Conservation (phyloP, 2,888 invertebrate genomes). For the Dasypogon diadema region DNA sequence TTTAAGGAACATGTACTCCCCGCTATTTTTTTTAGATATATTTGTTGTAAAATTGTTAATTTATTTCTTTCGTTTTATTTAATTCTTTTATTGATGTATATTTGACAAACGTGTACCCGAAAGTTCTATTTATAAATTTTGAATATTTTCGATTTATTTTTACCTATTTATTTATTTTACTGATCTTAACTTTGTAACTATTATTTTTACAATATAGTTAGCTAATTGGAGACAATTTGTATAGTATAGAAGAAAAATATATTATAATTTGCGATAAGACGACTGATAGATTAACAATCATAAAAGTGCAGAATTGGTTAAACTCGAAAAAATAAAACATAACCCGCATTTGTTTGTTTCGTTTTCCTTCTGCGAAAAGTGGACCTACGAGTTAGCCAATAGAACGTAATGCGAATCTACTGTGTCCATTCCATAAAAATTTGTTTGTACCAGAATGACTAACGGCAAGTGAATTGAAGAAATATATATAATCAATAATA, state of each 20-base stretch:
- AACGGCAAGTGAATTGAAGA: no score
- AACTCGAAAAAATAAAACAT: background rate
- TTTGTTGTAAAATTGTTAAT: constrained; percentile 46
- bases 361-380: no score
- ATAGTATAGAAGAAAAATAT: constrained; percentile 10
- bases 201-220: constrained; percentile 16
- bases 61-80: constrained; percentile 40
- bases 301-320: background rate
- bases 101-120: constrained; percentile 20
- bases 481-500: no score
- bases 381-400: no score
- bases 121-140: constrained; percentile 26
- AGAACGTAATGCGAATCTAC: no score
- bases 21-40: constrained; percentile 3
- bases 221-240: constrained; percentile 33
- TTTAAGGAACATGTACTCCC: constrained; percentile 13
- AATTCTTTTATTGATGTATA: constrained; percentile 31
- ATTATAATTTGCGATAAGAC: constrained; percentile 34
- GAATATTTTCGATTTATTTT: constrained; percentile 11
- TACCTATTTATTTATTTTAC: constrained; percentile 14
- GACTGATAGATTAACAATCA: constrained; percentile 48
- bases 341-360: no score
- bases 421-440: no score
- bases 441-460: no score
- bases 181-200: constrained; percentile 19